These are phyloP conservation scores for Suillia variegata DNA, from an alignment of 2,888 invertebrate species.

Conservation along the genomic window DNA sequence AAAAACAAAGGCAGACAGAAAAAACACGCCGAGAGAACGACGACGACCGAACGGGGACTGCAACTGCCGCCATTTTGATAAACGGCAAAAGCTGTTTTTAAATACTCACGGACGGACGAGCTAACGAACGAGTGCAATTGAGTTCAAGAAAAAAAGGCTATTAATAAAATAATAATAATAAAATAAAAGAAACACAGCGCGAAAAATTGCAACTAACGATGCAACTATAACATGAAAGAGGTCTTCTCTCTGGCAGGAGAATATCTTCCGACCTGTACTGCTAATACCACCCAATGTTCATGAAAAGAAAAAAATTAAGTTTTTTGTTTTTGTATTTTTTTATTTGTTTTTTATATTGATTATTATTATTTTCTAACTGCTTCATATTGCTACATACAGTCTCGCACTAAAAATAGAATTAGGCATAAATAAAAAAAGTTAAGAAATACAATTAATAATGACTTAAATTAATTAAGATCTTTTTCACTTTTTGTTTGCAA, in stretches of 20 bases:
- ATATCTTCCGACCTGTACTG: too few species aligned
- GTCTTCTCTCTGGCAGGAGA: too few species aligned
- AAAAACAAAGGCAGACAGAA: too few species aligned
- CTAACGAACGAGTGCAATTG: background rate
- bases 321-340: constrained; percentile 8
- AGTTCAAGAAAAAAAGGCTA: constrained; percentile 16
- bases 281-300: too few species aligned
- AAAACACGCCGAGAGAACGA: too few species aligned
- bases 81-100: too few species aligned
- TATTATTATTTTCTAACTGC: background rate
- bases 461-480: background rate
- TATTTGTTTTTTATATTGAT: background rate
- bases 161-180: constrained; percentile 5
- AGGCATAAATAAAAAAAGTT: background rate
- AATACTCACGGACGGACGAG: background rate
- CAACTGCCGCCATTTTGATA: too few species aligned
- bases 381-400: background rate
- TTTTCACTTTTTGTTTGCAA: background rate
- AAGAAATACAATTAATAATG: background rate
- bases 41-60: too few species aligned
- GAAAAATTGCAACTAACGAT: background rate
- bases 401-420: background rate
- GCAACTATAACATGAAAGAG: too few species aligned
- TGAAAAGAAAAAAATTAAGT: background rate
- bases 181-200: background rate